Conservation (phyloP, 2,888 invertebrate species). For the Dolichopus griseipennis region DNA sequence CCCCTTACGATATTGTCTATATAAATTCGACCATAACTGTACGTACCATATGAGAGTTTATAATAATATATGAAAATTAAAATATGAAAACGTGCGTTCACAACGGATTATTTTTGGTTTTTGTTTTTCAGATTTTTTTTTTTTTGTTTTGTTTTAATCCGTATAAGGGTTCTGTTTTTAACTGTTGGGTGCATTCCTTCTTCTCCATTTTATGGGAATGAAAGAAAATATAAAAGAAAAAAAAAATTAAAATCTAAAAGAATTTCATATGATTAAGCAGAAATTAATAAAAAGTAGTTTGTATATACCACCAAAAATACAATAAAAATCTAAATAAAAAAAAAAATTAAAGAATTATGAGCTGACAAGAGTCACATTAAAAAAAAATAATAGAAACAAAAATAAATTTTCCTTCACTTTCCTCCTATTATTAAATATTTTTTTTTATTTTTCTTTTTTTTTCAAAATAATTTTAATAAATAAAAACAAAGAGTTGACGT, state of each 20-base stretch:
- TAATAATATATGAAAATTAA: too few species aligned
- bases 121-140: background rate
- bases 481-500: background rate
- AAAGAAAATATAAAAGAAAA: too few species aligned
- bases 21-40: too few species aligned
- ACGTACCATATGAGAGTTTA: too few species aligned
- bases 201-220: background rate
- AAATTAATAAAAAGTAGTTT: background rate
- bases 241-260: background rate
- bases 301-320: background rate
- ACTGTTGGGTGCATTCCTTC: background rate
- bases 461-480: background rate
- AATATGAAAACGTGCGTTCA: background rate
- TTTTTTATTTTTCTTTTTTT: background rate
- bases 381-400: background rate
- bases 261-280: background rate
- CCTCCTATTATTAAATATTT: too few species aligned
- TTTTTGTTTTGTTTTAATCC: background rate
- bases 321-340: background rate
- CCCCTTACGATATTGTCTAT: too few species aligned
- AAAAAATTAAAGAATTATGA: background rate
- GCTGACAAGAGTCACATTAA: background rate
- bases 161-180: background rate
- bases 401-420: too few species aligned
- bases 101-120: background rate